Evolutionary conservation across 2,888 invertebrate genomes (phyloP).

Genomic region (Drosophila antonietae): DNA sequence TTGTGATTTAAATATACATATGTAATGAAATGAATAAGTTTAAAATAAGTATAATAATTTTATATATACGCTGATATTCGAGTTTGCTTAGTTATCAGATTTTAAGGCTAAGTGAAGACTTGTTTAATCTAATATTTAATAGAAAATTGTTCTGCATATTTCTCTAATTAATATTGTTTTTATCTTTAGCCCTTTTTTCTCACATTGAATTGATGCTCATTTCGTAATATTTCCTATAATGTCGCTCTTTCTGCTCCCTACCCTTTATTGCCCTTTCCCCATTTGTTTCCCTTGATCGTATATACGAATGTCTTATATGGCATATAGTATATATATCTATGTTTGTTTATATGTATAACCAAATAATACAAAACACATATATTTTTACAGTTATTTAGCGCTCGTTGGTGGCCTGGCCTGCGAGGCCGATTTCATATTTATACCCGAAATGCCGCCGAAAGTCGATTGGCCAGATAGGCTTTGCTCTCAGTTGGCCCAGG

Average conservation of each 20-base stretch:
- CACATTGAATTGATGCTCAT: neutral
- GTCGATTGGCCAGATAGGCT: conserved; percentile 91
- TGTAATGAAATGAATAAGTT: neutral
- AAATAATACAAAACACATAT: conserved; percentile 42
- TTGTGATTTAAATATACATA: neutral
- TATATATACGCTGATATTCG: neutral
- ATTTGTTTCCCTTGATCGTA: conserved; percentile 9
- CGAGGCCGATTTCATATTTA: conserved; percentile 95
- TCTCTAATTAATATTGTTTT: neutral
- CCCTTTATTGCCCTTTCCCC: neutral
- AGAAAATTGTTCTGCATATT: neutral
- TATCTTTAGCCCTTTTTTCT: neutral
- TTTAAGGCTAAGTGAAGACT: neutral
- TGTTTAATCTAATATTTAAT: neutral
- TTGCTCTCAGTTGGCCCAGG: conserved; percentile 90
- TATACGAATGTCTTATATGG: neutral
- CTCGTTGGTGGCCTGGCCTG: conserved; percentile 92
- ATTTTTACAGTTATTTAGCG: conserved; percentile 90
- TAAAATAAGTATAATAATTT: neutral
- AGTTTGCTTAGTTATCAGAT: no score
- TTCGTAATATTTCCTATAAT: neutral
- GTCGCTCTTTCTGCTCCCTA: neutral
- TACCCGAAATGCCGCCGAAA: conserved; percentile 94
- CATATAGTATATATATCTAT: conserved; percentile 1
- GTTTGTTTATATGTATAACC: conserved; percentile 34